These are phyloP conservation scores for Chironomus riparius DNA, from an alignment of 2,888 invertebrate genomes.

Conservation along the genomic window DNA sequence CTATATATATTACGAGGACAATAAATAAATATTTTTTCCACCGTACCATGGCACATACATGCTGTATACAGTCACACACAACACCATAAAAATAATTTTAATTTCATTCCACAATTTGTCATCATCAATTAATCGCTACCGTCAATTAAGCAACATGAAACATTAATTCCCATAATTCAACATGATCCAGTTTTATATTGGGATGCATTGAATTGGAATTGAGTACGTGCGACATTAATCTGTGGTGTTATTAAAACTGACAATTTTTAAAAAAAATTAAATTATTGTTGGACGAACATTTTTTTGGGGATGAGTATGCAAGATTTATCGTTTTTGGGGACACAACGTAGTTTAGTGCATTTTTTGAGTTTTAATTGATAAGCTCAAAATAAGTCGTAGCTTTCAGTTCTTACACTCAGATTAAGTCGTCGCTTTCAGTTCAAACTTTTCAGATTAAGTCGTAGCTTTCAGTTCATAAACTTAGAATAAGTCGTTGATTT, in stretches of 20 bases:
- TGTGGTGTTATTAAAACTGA: constrained; percentile 23
- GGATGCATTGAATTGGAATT: neutral
- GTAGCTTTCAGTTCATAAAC: no score
- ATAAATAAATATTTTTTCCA: neutral
- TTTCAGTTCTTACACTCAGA: no score
- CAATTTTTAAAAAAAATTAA: neutral
- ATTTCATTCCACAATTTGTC: constrained; percentile 4
- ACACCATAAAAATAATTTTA: neutral
- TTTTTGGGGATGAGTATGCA: no score
- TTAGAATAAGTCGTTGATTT: no score
- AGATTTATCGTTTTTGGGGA: no score
- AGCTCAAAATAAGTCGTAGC: no score
- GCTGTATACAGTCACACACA: neutral
- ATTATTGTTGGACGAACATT: no score
- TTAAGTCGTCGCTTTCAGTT: no score
- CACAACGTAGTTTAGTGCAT: no score
- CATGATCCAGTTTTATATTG: constrained; percentile 1
- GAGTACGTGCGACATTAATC: constrained; percentile 8
- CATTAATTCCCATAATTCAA: neutral
- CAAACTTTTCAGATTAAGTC: no score
- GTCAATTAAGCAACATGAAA: constrained; percentile 1
- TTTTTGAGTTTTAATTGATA: no score
- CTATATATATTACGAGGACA: neutral
- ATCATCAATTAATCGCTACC: constrained; percentile 16
- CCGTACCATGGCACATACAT: neutral